Evolutionary conservation across 2,888 invertebrate genomes (phyloP).

Genomic region (Allacma fusca): DNA sequence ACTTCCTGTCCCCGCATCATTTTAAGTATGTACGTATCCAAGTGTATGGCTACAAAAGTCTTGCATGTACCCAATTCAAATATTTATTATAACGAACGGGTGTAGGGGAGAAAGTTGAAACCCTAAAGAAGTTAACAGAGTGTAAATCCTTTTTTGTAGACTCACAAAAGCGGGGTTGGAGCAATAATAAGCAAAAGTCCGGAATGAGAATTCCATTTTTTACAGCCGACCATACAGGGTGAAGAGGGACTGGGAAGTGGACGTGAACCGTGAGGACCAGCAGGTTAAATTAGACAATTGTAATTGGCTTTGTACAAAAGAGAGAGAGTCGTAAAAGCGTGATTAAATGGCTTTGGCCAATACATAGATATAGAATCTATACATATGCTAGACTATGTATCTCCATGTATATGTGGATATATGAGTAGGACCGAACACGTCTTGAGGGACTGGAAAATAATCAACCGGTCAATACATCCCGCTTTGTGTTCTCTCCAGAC

Average conservation of each 20-base stretch:
- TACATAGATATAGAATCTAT: background rate
- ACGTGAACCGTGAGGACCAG: conserved; percentile 40
- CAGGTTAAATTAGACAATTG: conserved; percentile 53
- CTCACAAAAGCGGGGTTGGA: too few species aligned
- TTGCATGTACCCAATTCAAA: too few species aligned
- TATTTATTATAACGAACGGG: too few species aligned
- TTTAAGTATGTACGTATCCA: too few species aligned
- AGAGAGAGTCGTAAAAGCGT: conserved; percentile 52
- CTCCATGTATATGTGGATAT: background rate
- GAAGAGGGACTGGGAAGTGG: background rate
- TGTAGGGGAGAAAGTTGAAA: too few species aligned
- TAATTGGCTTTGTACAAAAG: conserved; percentile 54
- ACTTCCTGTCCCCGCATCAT: too few species aligned
- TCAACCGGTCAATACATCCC: conserved; percentile 8
- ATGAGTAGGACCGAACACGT: background rate
- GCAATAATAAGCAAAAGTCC: too few species aligned
- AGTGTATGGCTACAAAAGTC: too few species aligned
- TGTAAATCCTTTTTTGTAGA: too few species aligned
- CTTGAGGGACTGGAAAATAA: conserved; percentile 16
- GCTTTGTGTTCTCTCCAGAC: too few species aligned
- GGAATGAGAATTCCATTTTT: too few species aligned
- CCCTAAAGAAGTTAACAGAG: too few species aligned
- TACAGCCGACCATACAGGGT: background rate
- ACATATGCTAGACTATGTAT: background rate
- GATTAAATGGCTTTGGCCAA: conserved; percentile 52